Percentiles rank a stretch among this genome's conserved stretches.
These are phyloP conservation scores for Malurus leucopterus DNA, from an alignment of 2,797 vertebrate species.

Conservation along the genomic window DNA sequence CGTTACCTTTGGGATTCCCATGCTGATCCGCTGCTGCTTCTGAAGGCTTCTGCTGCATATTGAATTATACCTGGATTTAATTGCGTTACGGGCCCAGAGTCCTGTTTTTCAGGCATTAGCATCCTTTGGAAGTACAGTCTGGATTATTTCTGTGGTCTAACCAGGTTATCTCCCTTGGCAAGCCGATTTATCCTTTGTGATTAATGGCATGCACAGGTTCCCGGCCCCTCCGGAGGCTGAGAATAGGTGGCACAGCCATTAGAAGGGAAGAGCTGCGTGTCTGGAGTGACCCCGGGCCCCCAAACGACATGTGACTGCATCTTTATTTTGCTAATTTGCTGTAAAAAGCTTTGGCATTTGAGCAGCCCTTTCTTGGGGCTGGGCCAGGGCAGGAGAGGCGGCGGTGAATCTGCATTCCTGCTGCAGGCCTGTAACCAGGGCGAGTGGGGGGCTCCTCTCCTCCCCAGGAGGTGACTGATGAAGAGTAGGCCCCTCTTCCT, in stretches of 20 bases:
- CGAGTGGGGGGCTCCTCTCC: slow-evolving; percentile 38
- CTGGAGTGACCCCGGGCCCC: slow-evolving; percentile 58
- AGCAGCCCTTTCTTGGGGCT: slow-evolving; percentile 65
- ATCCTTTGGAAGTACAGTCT: slow-evolving; percentile 49
- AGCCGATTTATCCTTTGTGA: background rate
- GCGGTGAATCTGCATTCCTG: slow-evolving; percentile 78
- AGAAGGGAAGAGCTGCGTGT: slow-evolving; percentile 28
- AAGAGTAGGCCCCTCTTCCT: slow-evolving; percentile 59
- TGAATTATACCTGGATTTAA: slow-evolving; percentile 58
- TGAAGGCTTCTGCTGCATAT: slow-evolving; percentile 31
- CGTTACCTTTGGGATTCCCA: slow-evolving; percentile 20
- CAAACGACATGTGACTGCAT: slow-evolving; percentile 67
- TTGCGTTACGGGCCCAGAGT: background rate
- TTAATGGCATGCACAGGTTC: background rate
- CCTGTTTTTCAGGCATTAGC: slow-evolving; percentile 38
- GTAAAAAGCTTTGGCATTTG: slow-evolving; percentile 66
- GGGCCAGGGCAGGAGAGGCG: slow-evolving; percentile 62
- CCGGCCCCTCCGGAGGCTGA: background rate
- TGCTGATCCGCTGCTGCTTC: background rate
- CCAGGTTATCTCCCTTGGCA: slow-evolving; percentile 36
- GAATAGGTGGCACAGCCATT: background rate
- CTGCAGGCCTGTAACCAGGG: slow-evolving; percentile 69
- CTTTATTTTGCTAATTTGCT: slow-evolving; percentile 79
- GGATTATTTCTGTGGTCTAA: slow-evolving; percentile 16
- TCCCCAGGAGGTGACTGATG: slow-evolving; percentile 64